A percentile compares a stretch with the other conserved stretches of the same genome.
Conservation (phyloP, 2,797 vertebrate genomes). For the Acropternis orthonyx region DNA sequence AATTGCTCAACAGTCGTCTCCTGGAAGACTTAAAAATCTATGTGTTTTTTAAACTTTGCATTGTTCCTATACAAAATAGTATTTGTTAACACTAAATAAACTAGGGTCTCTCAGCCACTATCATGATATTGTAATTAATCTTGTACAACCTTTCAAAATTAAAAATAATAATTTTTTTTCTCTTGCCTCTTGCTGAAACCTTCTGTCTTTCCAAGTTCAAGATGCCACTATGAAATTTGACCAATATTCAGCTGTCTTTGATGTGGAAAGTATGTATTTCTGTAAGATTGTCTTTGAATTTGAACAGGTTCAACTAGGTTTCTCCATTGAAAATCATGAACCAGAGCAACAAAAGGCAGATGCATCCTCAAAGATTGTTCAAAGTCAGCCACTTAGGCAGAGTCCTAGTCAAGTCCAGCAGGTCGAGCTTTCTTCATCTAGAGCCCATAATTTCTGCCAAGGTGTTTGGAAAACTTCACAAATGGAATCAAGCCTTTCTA, state of each 20-base stretch:
- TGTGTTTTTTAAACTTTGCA: not conserved
- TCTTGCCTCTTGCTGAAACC: not conserved
- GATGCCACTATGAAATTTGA: not conserved
- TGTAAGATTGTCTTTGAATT: not conserved
- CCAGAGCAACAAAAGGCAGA: conserved; percentile 60
- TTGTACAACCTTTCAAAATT: not conserved
- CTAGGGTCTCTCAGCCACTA: not conserved
- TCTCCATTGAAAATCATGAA: not conserved
- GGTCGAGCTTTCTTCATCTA: conserved; percentile 65
- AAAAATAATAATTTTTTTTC: not conserved
- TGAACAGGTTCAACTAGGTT: conserved; percentile 23
- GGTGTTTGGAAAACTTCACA: conserved; percentile 83
- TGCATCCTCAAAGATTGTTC: not conserved
- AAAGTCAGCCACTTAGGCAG: conserved; percentile 5
- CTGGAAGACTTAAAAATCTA: not conserved
- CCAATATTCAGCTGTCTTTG: not conserved
- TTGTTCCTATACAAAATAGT: not conserved
- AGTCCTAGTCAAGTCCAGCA: not conserved
- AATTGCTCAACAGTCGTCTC: not conserved
- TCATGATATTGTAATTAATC: not conserved
- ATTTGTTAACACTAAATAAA: not conserved
- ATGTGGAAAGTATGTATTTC: not conserved
- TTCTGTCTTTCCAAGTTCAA: not conserved
- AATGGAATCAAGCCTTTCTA: conserved; percentile 75
- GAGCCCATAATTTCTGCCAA: conserved; percentile 74